Evolutionary conservation across 92 coral and sea anemone species (phyloP).

Genomic region (Palythoa grandis): DNA sequence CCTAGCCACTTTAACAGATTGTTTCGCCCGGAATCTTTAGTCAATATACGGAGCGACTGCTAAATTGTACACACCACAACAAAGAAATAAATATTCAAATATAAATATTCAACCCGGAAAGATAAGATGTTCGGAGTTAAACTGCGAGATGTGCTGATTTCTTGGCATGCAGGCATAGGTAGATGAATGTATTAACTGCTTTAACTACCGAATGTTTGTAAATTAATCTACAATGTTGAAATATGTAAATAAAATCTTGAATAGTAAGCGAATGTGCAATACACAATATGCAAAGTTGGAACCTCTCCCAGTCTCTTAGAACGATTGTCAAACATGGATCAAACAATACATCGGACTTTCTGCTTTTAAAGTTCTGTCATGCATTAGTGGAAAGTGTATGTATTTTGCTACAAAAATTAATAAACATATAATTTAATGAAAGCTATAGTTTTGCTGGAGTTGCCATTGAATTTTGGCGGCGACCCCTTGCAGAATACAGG

Average conservation of each 20-base stretch:
- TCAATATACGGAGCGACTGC: neutral
- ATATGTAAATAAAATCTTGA: slow-evolving; percentile 42
- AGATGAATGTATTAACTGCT: slow-evolving; percentile 22
- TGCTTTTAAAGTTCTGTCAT: neutral
- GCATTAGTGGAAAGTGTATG: neutral
- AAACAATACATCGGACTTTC: neutral
- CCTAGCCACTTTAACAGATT: slow-evolving; percentile 10
- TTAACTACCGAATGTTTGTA: slow-evolving; percentile 24
- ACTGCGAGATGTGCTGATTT: neutral
- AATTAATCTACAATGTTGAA: slow-evolving; percentile 35
- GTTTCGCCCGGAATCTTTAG: neutral
- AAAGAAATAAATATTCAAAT: neutral
- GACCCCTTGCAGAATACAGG: neutral
- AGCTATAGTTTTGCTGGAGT: neutral
- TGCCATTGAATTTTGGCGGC: neutral
- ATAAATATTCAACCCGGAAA: neutral
- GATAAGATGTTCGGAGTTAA: slow-evolving; percentile 11
- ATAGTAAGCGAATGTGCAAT: slow-evolving; percentile 35
- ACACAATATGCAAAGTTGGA: slow-evolving; percentile 32
- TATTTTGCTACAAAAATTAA: slow-evolving; percentile 35
- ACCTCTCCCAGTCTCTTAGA: neutral
- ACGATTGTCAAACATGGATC: slow-evolving; percentile 3
- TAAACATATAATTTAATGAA: slow-evolving; percentile 20
- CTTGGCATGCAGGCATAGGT: neutral
- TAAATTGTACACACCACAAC: neutral